phyloP scores from a whole-genome alignment of 2,888 invertebrate species.

The Agrilus cyanescens region DNA sequence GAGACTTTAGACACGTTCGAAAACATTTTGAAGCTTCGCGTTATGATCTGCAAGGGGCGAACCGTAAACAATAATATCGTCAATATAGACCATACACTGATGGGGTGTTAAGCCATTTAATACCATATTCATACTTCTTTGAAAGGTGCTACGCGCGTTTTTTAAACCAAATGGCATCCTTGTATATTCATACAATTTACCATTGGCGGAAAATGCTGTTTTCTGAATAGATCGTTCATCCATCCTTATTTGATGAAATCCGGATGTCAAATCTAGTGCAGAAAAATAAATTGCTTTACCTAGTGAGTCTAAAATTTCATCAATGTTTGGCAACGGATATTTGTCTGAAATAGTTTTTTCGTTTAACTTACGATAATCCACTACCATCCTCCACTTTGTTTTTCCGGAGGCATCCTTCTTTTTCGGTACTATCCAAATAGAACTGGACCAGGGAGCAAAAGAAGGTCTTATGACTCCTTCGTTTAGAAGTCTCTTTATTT shows the following conservation, averaged over 20 bases:
- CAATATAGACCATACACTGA: conserved; percentile 18
- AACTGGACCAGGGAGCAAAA: too few species aligned
- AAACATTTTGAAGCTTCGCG: conserved; percentile 20
- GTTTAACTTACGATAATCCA: conserved; percentile 27
- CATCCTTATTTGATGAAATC: conserved; percentile 23
- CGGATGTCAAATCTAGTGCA: conserved; percentile 22
- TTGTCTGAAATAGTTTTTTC: conserved; percentile 21
- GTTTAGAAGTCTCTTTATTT: too few species aligned
- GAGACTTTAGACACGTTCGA: conserved; percentile 18
- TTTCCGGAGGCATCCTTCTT: conserved; percentile 18
- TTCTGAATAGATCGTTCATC: conserved; percentile 16
- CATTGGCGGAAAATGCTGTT: conserved; percentile 22
- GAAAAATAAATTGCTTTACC: conserved; percentile 22
- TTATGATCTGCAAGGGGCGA: conserved; percentile 22
- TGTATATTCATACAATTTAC: conserved; percentile 25
- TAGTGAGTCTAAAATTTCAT: conserved; percentile 14
- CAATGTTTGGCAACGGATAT: conserved; percentile 16
- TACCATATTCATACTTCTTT: conserved; percentile 23
- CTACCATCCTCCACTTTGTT: conserved; percentile 23
- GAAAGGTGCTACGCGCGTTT: conserved; percentile 30
- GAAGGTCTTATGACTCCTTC: too few species aligned
- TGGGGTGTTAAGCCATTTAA: conserved; percentile 14
- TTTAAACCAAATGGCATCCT: conserved; percentile 22
- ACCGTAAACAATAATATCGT: too few species aligned
- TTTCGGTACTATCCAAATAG: conserved; percentile 4